Conservation (phyloP, 2,888 invertebrate species). For the Agrilus mali region DNA sequence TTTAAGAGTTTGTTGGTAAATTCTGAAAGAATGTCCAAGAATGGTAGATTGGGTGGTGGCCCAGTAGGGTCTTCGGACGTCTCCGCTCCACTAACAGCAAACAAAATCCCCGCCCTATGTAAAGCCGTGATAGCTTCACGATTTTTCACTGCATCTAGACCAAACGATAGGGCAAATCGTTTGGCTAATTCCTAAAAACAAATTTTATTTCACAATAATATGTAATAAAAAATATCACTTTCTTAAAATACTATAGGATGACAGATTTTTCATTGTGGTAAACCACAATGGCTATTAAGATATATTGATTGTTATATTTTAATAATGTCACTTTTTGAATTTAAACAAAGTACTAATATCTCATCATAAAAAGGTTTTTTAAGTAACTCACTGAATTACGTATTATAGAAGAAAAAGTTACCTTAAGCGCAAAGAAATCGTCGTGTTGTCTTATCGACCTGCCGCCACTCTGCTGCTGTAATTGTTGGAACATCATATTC, state of each 20-base stretch:
- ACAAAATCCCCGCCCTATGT: constrained; percentile 88
- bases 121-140: constrained; percentile 91
- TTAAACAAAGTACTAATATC: neutral
- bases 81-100: constrained; percentile 62
- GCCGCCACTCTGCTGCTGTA: constrained; percentile 35
- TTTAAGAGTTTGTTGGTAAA: constrained; percentile 92
- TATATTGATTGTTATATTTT: too few species aligned
- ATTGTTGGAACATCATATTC: constrained; percentile 72
- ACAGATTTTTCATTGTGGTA: too few species aligned
- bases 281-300: too few species aligned
- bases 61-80: constrained; percentile 53
- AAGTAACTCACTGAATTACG: too few species aligned
- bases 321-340: too few species aligned
- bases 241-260: too few species aligned
- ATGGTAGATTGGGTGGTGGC: constrained; percentile 78
- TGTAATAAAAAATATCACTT: neutral
- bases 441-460: constrained; percentile 39
- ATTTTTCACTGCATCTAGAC: constrained; percentile 92
- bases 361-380: too few species aligned
- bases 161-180: constrained; percentile 92
- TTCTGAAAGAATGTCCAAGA: constrained; percentile 90
- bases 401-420: constrained; percentile 24
- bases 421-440: constrained; percentile 82
- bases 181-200: constrained; percentile 76
- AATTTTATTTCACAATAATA: neutral